Conservation (phyloP, 1,140 invertebrate species). For the Drosophila sp. region DNA sequence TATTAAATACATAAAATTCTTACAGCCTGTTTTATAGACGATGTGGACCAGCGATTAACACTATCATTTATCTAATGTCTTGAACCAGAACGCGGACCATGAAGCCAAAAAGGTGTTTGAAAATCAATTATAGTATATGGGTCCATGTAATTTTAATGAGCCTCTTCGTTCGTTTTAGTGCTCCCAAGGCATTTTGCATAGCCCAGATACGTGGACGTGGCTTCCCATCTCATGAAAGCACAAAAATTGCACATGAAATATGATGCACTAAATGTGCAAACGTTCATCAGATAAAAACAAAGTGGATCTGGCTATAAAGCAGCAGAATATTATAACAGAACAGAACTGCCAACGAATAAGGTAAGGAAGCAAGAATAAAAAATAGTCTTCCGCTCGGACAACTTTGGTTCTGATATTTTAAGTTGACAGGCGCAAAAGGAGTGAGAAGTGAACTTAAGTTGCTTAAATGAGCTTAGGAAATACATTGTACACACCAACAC, state of each 20-base stretch:
- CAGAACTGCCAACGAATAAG: not conserved
- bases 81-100: constrained; percentile 11
- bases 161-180: not conserved
- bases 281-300: constrained; percentile 55
- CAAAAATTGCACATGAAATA: constrained; percentile 57
- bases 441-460: constrained; percentile 21
- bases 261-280: constrained; percentile 43
- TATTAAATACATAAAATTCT: constrained; percentile 55
- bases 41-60: constrained; percentile 61
- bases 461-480: constrained; percentile 22
- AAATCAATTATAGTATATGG: constrained; percentile 66
- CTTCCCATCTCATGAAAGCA: not conserved
- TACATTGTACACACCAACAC: not conserved
- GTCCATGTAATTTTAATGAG: constrained; percentile 41
- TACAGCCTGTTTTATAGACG: constrained; percentile 27
- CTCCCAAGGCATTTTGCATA: constrained; percentile 14
- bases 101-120: constrained; percentile 54
- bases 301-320: constrained; percentile 47
- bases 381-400: constrained; percentile 5
- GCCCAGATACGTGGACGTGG: not conserved
- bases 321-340: not conserved
- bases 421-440: constrained; percentile 44
- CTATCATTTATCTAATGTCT: constrained; percentile 68
- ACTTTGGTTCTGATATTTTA: constrained; percentile 31
- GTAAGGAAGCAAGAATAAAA: not conserved